phyloP scores from a whole-genome alignment of 1,140 invertebrate genomes.

The Kradibia gibbosae region DNA sequence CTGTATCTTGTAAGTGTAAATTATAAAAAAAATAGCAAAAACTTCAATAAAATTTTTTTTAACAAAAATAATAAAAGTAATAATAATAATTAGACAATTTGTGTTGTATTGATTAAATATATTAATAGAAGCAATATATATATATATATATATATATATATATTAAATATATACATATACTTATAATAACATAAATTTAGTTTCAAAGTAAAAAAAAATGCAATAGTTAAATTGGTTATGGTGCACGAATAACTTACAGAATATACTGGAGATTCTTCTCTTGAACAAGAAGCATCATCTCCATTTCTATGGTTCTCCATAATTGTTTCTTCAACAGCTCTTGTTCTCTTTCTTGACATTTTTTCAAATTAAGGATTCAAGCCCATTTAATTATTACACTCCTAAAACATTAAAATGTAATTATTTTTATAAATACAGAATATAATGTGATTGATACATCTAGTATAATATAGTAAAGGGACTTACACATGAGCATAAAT shows the following conservation, averaged over 20 bases:
- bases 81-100: too few species aligned
- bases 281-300: conserved; percentile 54
- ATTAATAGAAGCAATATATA: too few species aligned
- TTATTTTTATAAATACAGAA: background rate
- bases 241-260: conserved; percentile 55
- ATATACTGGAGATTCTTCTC: conserved; percentile 55
- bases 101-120: too few species aligned
- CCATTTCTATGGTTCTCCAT: conserved; percentile 59
- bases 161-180: too few species aligned
- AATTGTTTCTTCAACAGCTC: conserved; percentile 50
- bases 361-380: conserved; percentile 51
- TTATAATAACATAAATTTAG: too few species aligned
- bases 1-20: too few species aligned
- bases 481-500: conserved; percentile 2
- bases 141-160: too few species aligned
- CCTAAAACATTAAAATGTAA: conserved; percentile 28
- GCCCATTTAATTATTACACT: conserved; percentile 51
- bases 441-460: background rate
- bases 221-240: too few species aligned
- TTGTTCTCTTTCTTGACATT: conserved; percentile 63
- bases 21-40: too few species aligned
- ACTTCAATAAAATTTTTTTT: too few species aligned
- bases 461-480: background rate
- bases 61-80: too few species aligned
- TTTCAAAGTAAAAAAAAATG: too few species aligned